A percentile compares a stretch with the other conserved stretches of the same genome.
Evolutionary conservation across 2,888 invertebrate species (phyloP).

Genomic region (Agonum fuliginosum): DNA sequence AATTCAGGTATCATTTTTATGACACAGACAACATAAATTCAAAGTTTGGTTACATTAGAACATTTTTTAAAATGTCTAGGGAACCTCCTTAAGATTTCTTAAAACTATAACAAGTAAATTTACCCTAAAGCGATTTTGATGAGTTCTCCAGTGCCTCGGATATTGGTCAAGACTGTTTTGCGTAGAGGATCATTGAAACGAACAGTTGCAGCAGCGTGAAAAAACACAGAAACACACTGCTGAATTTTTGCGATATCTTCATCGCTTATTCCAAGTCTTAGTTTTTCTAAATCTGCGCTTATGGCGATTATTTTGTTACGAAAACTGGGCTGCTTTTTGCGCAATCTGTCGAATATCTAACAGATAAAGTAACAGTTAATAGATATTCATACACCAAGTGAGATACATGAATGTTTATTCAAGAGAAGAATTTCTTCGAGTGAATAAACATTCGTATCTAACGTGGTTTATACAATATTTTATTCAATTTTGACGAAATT

Average conservation of each 20-base stretch:
- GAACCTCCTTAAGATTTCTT: too few relatives aligned
- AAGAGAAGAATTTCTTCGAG: too few relatives aligned
- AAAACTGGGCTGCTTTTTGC: conserved; percentile 34
- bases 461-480: too few relatives aligned
- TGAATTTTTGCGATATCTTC: conserved; percentile 68
- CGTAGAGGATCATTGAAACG: conserved; percentile 77
- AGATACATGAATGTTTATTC: too few relatives aligned
- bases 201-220: conserved; percentile 78
- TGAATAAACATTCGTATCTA: too few relatives aligned
- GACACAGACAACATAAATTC: too few relatives aligned
- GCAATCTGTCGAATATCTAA: conserved; percentile 16
- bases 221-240: conserved; percentile 74
- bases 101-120: neutral
- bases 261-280: conserved; percentile 65
- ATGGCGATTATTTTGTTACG: conserved; percentile 17
- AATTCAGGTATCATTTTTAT: too few relatives aligned
- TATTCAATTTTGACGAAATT: too few relatives aligned
- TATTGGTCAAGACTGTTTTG: conserved; percentile 76
- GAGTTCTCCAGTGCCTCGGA: conserved; percentile 75
- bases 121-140: conserved; percentile 71
- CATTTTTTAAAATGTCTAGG: too few relatives aligned
- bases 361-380: too few relatives aligned
- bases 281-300: neutral
- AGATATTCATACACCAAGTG: neutral
- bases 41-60: too few relatives aligned